These are phyloP conservation scores for Eulacestoma nigropectus DNA, from an alignment of 2,113 vertebrate species.

Conservation along the genomic window DNA sequence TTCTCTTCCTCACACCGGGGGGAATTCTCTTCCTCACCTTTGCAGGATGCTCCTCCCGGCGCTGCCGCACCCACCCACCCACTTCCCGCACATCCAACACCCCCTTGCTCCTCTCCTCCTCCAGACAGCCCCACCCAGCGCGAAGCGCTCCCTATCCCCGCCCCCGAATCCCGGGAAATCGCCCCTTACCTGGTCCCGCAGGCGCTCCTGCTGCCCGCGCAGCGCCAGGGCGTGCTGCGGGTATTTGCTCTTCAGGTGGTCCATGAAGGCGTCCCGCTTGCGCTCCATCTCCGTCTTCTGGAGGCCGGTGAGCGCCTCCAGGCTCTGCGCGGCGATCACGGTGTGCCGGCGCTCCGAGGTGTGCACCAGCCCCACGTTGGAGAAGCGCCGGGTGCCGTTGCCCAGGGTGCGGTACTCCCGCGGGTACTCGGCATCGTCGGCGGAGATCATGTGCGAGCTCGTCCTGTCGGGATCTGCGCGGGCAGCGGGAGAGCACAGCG, in stretches of 20 bases:
- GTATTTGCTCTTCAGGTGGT: constrained; percentile 98
- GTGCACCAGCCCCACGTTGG: constrained; percentile 97
- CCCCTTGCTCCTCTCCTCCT: rapidly evolving
- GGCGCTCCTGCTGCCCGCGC: constrained; percentile 82
- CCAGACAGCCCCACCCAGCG: rapidly evolving
- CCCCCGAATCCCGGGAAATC: rapidly evolving
- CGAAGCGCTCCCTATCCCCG: rapidly evolving
- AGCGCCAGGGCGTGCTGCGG: constrained; percentile 87
- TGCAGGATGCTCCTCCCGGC: rapidly evolving
- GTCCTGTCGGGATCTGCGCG: constrained; percentile 88
- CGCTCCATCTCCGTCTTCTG: constrained; percentile 95
- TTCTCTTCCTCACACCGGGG: rapidly evolving
- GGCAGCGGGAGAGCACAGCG: not conserved
- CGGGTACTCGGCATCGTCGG: constrained; percentile 96
- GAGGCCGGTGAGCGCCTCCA: constrained; percentile 93
- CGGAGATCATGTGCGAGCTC: constrained; percentile 96
- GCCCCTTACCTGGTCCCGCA: constrained; percentile 85
- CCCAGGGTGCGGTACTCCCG: constrained; percentile 94
- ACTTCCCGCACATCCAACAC: not conserved
- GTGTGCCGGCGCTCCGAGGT: constrained; percentile 95
- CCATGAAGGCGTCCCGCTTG: constrained; percentile 95
- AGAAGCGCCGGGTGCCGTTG: constrained; percentile 91
- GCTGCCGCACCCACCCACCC: not conserved
- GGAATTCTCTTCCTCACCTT: not conserved
- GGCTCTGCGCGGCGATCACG: constrained; percentile 92